Evolutionary conservation across 2,888 invertebrate genomes (phyloP), one percentile per base, ranked within the genome.

Genomic region (Drosophila melanosoma): DNA sequence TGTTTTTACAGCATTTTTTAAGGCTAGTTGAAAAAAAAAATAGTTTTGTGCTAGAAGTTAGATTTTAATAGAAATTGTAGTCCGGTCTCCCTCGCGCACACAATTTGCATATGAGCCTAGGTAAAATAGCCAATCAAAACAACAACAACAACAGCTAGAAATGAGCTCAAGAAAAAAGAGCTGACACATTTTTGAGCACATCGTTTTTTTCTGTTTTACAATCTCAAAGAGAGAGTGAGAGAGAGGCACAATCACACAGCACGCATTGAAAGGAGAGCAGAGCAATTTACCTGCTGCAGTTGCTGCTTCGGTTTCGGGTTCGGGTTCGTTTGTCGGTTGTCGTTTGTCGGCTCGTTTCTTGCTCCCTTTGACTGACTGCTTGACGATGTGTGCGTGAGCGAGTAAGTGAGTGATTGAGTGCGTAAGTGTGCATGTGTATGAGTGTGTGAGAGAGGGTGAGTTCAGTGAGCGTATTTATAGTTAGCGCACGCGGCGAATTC

Each of bases 401-500:
- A 76, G 69, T 57, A 38, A 58, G 69, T 64, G 72, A 64, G 49
- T 71, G 76, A 81, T 79, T 69, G 79, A 65, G 70, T 67, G 81
- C 76, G 68, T 61, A 72, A 74, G 76, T 67, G 73, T 70, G 70
- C 69, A 71, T 68, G 66, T 71, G 71, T 51, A 45, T 58, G 36
- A 54, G 62, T 38, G 20, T 61, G 62, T 17, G 52, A 45, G 69
- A 75, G 81, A 79, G 77, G 76, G 77, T 81, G 82, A 74, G 83
- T 71, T 71, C 68, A 61, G 81, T 66, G 77, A 85, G 80, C 82
- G 82, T 91, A 91, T 91, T 89, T 92, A 91, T 87, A 91, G 88
- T 82, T 83, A 88, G 87, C 84, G 82, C 89, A 90, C 87, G 81
- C 91, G 81, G 87, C 87, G 91, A 89, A 91, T 92, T 91, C 88